phyloP scores from a whole-genome alignment of 92 coral and sea anemone species.

The Muricea muricata region DNA sequence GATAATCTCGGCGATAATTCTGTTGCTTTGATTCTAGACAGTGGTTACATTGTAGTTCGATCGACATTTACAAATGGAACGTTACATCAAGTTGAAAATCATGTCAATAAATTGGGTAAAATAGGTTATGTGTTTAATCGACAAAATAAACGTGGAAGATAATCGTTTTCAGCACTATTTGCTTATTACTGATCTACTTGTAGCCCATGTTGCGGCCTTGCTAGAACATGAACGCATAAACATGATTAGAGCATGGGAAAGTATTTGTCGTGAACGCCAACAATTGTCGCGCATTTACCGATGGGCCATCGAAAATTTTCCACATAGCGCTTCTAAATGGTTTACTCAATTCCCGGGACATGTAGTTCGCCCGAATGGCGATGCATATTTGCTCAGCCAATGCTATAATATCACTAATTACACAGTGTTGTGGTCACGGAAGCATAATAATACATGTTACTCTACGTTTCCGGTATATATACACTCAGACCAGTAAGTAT shows the following conservation, averaged over 20 bases:
- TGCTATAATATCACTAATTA: neutral
- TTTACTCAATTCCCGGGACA: neutral
- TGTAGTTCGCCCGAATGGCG: neutral
- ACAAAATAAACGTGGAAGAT: too few relatives aligned
- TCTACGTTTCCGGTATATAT: neutral
- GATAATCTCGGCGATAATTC: too few relatives aligned
- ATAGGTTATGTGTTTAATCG: too few relatives aligned
- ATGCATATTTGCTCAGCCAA: neutral
- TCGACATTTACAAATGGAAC: neutral
- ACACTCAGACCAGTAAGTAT: neutral
- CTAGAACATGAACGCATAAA: conserved; percentile 15
- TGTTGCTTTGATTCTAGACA: neutral
- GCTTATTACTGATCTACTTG: neutral
- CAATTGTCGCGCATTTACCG: neutral
- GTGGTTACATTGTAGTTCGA: neutral
- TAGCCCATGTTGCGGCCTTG: neutral
- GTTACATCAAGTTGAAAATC: neutral
- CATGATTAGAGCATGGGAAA: neutral
- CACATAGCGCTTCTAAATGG: neutral
- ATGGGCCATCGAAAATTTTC: neutral
- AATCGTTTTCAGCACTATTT: too few relatives aligned
- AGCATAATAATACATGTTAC: neutral
- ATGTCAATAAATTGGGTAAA: neutral
- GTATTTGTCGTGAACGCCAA: neutral
- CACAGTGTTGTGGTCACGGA: neutral